A percentile compares a stretch with the other conserved stretches of the same genome.
Evolutionary conservation across 2,113 vertebrate species (phyloP).

Genomic region (Tachuris rubrigastra): DNA sequence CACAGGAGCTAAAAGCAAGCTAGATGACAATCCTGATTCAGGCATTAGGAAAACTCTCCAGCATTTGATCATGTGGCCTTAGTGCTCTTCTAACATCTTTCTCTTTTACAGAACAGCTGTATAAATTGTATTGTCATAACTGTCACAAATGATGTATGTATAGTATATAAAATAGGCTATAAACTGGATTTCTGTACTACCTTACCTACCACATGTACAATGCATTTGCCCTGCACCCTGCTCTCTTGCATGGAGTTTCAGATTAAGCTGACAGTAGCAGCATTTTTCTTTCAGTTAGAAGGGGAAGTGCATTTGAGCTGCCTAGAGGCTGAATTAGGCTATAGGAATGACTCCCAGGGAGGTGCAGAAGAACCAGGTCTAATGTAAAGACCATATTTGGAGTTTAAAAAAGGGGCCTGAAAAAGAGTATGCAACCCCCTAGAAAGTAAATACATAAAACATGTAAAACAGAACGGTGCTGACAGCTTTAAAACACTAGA

Average conservation of each 20-base stretch:
- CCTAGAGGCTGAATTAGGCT: background rate
- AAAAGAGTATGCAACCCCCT: constrained; percentile 1
- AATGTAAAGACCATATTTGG: constrained; percentile 49
- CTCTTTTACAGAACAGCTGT: background rate
- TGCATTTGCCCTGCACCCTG: background rate
- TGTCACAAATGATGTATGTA: constrained; percentile 14
- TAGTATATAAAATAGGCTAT: constrained; percentile 31
- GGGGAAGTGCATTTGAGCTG: background rate
- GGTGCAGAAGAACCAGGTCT: background rate
- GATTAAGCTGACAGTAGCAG: background rate
- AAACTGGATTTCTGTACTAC: constrained; percentile 23
- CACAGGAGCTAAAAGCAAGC: constrained; percentile 5
- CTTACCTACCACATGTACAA: constrained; percentile 23
- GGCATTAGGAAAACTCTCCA: background rate
- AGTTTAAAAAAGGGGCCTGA: constrained; percentile 25
- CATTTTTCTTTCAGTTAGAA: background rate
- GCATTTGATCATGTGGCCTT: background rate
- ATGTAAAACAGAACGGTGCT: constrained; percentile 37
- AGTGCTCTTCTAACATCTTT: background rate
- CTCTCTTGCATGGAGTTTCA: background rate
- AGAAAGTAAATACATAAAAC: constrained; percentile 54
- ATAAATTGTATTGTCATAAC: constrained; percentile 41
- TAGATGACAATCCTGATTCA: background rate
- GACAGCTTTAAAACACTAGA: constrained; percentile 59
- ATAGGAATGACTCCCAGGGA: background rate